phyloP scores from a whole-genome alignment of 2,888 invertebrate species.

The Oegoconia quadripuncta region DNA sequence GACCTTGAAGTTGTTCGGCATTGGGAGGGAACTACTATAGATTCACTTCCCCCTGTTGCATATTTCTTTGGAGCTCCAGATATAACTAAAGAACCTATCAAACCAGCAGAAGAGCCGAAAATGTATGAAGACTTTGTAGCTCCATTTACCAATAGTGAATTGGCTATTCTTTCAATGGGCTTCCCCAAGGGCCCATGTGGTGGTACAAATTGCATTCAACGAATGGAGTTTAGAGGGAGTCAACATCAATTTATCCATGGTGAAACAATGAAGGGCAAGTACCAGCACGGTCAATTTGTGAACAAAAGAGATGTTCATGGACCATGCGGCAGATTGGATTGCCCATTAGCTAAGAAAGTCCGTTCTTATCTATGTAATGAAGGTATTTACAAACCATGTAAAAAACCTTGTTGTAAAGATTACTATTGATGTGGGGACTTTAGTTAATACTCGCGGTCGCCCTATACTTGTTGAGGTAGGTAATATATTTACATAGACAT shows the following conservation, averaged over 20 bases:
- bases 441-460: no score
- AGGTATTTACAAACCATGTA: slow-evolving; percentile 64
- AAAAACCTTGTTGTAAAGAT: slow-evolving; percentile 61
- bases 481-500: no score
- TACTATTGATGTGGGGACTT: slow-evolving; percentile 57
- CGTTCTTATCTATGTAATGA: slow-evolving; percentile 56
- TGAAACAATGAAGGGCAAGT: slow-evolving; percentile 59
- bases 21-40: slow-evolving; percentile 67
- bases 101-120: slow-evolving; percentile 43
- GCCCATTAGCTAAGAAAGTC: slow-evolving; percentile 67
- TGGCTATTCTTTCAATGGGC: slow-evolving; percentile 69
- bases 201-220: slow-evolving; percentile 66
- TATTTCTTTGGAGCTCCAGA: slow-evolving; percentile 69
- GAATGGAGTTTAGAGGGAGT: slow-evolving; percentile 68
- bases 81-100: slow-evolving; percentile 57
- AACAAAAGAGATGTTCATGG: slow-evolving; percentile 71
- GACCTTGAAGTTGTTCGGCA: slow-evolving; percentile 68
- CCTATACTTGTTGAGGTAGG: no score
- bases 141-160: slow-evolving; percentile 59
- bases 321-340: slow-evolving; percentile 68
- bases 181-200: slow-evolving; percentile 73
- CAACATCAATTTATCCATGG: slow-evolving; percentile 69
- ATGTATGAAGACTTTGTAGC: slow-evolving; percentile 62
- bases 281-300: slow-evolving; percentile 63
- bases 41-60: slow-evolving; percentile 59